A percentile compares a stretch with the other conserved stretches of the same genome.
phyloP scores from a whole-genome alignment of 2,888 invertebrate species.

The Thera britannica region DNA sequence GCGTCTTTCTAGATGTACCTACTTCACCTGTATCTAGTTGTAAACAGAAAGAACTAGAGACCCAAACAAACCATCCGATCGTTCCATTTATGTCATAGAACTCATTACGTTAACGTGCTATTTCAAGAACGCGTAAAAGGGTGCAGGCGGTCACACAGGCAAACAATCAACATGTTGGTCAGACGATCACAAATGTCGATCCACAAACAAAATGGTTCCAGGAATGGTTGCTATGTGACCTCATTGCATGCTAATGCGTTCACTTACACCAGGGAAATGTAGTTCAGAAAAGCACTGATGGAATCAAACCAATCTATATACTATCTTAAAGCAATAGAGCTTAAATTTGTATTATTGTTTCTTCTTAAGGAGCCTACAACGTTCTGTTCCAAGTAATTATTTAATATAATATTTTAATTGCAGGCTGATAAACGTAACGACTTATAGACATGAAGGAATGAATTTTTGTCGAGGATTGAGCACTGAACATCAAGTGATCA shows the following conservation, averaged over 20 bases:
- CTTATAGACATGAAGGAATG: constrained; percentile 3
- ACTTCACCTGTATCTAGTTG: too few species aligned
- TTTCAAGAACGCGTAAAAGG: constrained; percentile 42
- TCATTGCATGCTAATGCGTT: constrained; percentile 64
- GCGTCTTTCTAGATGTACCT: too few species aligned
- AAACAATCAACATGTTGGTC: constrained; percentile 59
- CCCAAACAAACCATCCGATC: constrained; percentile 12
- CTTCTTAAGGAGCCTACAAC: not conserved
- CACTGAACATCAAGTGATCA: not conserved
- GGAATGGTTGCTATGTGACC: constrained; percentile 60
- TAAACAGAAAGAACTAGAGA: too few species aligned
- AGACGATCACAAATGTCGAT: constrained; percentile 55
- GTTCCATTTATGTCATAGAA: constrained; percentile 25
- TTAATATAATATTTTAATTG: constrained; percentile 7
- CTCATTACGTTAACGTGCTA: constrained; percentile 29
- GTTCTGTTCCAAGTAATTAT: constrained; percentile 14
- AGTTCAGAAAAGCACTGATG: constrained; percentile 16
- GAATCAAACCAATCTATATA: constrained; percentile 20
- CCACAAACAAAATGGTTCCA: constrained; percentile 62
- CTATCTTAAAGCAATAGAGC: constrained; percentile 18
- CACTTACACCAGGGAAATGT: constrained; percentile 49
- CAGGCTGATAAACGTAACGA: constrained; percentile 20
- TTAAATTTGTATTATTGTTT: constrained; percentile 10
- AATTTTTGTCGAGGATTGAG: not conserved
- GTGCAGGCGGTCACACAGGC: constrained; percentile 29